phyloP scores from a whole-genome alignment of 2,888 invertebrate species.

The Tenthredo amoena region DNA sequence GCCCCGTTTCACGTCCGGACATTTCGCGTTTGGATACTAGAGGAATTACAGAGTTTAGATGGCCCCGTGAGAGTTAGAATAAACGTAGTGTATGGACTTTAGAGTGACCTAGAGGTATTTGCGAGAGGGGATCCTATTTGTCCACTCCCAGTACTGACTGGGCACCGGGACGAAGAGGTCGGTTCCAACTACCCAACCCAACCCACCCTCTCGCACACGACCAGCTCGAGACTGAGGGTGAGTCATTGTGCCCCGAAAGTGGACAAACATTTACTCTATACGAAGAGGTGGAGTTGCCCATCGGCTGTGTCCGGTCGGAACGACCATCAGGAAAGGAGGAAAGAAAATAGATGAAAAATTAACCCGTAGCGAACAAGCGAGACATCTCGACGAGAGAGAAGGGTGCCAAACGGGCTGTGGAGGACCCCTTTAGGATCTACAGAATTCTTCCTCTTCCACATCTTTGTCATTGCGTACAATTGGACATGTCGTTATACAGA shows the following conservation, averaged over 20 bases:
- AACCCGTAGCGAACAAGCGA: background rate
- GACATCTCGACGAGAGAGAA: background rate
- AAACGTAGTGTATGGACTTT: constrained; percentile 48
- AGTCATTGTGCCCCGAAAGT: constrained; percentile 55
- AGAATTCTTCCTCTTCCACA: too few species aligned
- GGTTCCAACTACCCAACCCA: background rate
- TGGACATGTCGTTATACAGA: too few species aligned
- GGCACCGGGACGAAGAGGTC: background rate
- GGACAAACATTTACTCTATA: constrained; percentile 56
- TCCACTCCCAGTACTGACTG: constrained; percentile 26
- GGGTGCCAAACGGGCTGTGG: background rate
- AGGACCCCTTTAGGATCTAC: too few species aligned
- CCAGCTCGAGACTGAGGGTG: constrained; percentile 33
- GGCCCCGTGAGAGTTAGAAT: constrained; percentile 44
- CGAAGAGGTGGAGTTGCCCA: constrained; percentile 17
- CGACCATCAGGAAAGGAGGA: background rate
- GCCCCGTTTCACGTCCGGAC: background rate
- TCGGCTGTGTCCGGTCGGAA: constrained; percentile 16
- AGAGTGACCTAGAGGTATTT: constrained; percentile 51
- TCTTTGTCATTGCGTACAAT: too few species aligned
- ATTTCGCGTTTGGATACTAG: constrained; percentile 12
- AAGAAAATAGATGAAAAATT: constrained; percentile 25
- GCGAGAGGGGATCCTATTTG: constrained; percentile 39
- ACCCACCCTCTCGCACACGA: background rate
- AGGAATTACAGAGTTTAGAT: constrained; percentile 45